Percentiles rank a stretch among this genome's conserved stretches.
Conservation (phyloP, 2,888 invertebrate species). For the Sminthurides aquaticus region DNA sequence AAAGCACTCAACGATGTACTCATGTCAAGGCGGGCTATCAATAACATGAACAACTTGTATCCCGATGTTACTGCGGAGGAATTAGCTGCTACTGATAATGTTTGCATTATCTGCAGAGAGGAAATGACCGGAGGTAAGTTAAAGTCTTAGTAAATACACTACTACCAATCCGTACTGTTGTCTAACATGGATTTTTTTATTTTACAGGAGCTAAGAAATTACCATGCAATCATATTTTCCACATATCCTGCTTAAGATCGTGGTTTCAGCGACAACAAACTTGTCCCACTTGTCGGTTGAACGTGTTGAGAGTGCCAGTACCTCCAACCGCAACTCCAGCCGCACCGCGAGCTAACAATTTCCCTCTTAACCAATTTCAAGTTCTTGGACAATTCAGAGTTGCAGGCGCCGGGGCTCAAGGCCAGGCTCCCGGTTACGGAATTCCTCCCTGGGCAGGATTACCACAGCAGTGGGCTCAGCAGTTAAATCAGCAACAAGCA, state of each 20-base stretch:
- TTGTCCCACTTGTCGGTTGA: constrained; percentile 94
- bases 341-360: constrained; percentile 45
- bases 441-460: constrained; percentile 34
- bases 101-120: constrained; percentile 96
- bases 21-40: constrained; percentile 88
- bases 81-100: constrained; percentile 84
- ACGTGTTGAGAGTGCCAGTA: constrained; percentile 57
- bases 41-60: constrained; percentile 96
- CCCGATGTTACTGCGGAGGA: constrained; percentile 93
- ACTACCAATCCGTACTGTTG: neutral
- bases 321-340: constrained; percentile 46
- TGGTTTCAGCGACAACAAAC: constrained; percentile 99
- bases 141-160: neutral
- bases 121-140: constrained; percentile 62
- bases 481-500: constrained; percentile 22
- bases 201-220: constrained; percentile 88
- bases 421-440: constrained; percentile 15
- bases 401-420: constrained; percentile 29
- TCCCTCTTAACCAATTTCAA: constrained; percentile 33
- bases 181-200: too few species aligned
- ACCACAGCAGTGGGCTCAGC: constrained; percentile 30
- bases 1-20: constrained; percentile 96
- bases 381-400: constrained; percentile 33
- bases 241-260: constrained; percentile 90
- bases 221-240: constrained; percentile 99